Evolutionary conservation across 2,888 invertebrate species (phyloP).

Genomic region (Protophormia terraenovae): DNA sequence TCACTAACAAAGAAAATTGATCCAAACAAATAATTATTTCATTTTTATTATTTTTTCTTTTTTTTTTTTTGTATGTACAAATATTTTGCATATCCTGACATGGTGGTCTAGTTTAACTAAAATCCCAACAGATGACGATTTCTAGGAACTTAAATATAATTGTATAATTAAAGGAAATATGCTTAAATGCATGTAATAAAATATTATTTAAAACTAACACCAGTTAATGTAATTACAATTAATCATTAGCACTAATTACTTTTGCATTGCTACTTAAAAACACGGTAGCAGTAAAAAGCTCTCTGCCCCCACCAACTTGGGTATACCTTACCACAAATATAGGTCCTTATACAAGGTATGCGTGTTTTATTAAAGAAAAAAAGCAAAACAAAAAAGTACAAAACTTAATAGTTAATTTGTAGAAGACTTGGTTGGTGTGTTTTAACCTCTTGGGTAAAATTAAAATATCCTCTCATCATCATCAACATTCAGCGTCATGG

Average conservation of each 20-base stretch:
- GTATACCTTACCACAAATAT: neutral
- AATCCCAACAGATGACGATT: constrained; percentile 2
- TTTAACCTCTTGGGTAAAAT: constrained; percentile 69
- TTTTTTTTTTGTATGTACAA: neutral
- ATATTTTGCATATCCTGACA: neutral
- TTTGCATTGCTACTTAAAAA: constrained; percentile 42
- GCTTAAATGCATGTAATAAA: constrained; percentile 30
- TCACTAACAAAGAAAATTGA: constrained; percentile 4
- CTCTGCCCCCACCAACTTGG: neutral
- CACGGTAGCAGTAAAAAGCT: neutral
- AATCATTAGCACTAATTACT: constrained; percentile 60
- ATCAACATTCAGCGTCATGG: constrained; percentile 26
- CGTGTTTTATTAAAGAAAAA: constrained; percentile 29
- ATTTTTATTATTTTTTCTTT: no score
- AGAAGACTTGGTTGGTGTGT: constrained; percentile 26
- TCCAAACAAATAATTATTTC: neutral
- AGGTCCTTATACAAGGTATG: constrained; percentile 7
- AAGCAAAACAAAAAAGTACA: neutral
- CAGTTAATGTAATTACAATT: constrained; percentile 77
- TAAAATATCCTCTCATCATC: constrained; percentile 65
- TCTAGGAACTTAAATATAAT: neutral
- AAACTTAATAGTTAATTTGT: constrained; percentile 35
- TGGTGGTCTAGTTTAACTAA: constrained; percentile 26
- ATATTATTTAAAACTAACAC: constrained; percentile 50
- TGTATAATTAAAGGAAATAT: constrained; percentile 23